Evolutionary conservation across 92 coral and sea anemone genomes (phyloP), one percentile per base, ranked within the genome.

Genomic region (Hydrozoanthus gracilis): DNA sequence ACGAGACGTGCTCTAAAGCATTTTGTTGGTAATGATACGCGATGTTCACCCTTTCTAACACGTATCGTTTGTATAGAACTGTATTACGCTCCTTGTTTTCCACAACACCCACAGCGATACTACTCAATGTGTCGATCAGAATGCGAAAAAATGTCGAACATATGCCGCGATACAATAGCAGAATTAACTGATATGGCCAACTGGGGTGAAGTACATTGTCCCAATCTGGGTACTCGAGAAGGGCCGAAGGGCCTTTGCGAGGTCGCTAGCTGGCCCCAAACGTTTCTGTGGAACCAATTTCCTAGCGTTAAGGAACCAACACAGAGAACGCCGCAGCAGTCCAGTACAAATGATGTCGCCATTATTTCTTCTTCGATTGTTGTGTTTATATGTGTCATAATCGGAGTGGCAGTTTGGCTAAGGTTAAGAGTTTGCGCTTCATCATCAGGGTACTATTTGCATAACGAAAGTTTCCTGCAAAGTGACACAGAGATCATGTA

Each of bases 191-290:
- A 3, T 7, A 50, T 14, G 7, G 9, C 9, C 69, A 77, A 77
- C 69, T 77, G 82, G 82, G 18, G 82, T 13, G 68, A 47, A 20
- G 56, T 48, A 44, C 66, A 55, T 62, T 77, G 82, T 77, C 82
- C 82, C 54, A 77, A 35, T n/a, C 18, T 77, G 48, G 82, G 82
- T 35, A 55, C 65, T n/a, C 47, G 5, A 13, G 66, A 77, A 55
- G 82, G 82, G 49, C 82, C 82, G 51, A 77, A 77, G 51, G 82
- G 82, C 16, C 69, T 77, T 16, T 77, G 82, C 16, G 56, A 77
- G 67, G 69, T 77, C 35, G 56, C 82, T 6, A 77, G 82, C 20
- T 77, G 82, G 82, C 82, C 82, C 4, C 82, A 77, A 62, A 62
- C 44, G 7, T 77, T 77, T 56, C 66, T 77, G 8, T 77, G 82